These are phyloP conservation scores for Margarornis squamiger DNA, from an alignment of 2,797 vertebrate genomes.

Conservation along the genomic window DNA sequence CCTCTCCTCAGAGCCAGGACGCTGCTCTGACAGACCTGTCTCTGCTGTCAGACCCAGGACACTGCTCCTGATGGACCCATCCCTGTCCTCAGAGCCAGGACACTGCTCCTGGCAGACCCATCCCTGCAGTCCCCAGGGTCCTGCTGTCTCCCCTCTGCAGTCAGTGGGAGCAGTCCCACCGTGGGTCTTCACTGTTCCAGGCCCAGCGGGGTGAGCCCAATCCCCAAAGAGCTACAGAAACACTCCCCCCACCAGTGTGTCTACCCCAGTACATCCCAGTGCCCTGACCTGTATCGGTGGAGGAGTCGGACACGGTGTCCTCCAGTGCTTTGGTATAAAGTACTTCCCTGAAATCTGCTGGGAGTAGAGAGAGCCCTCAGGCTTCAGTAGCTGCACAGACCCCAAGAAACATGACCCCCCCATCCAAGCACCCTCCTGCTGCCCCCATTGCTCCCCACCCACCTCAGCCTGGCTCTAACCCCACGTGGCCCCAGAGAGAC, in stretches of 20 bases:
- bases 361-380: background rate
- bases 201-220: rapidly evolving
- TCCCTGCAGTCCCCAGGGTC: rapidly evolving
- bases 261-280: background rate
- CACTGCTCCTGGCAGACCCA: background rate
- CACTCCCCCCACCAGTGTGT: rapidly evolving
- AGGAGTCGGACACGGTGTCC: conserved; percentile 70
- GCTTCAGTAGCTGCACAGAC: background rate
- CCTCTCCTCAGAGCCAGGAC: background rate
- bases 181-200: rapidly evolving
- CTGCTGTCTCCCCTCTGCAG: background rate
- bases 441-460: background rate
- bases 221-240: background rate
- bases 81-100: background rate
- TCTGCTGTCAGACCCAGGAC: background rate
- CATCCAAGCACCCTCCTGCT: background rate
- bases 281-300: conserved; percentile 73
- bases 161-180: rapidly evolving
- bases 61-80: background rate
- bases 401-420: background rate
- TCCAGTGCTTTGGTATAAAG: conserved; percentile 78
- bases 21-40: background rate
- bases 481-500: rapidly evolving
- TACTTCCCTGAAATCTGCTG: conserved; percentile 75
- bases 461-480: rapidly evolving